Percentiles rank a stretch among this genome's conserved stretches.
These are phyloP conservation scores for Actinia equina DNA, from an alignment of 64 coral and sea anemone genomes.

Conservation along the genomic window DNA sequence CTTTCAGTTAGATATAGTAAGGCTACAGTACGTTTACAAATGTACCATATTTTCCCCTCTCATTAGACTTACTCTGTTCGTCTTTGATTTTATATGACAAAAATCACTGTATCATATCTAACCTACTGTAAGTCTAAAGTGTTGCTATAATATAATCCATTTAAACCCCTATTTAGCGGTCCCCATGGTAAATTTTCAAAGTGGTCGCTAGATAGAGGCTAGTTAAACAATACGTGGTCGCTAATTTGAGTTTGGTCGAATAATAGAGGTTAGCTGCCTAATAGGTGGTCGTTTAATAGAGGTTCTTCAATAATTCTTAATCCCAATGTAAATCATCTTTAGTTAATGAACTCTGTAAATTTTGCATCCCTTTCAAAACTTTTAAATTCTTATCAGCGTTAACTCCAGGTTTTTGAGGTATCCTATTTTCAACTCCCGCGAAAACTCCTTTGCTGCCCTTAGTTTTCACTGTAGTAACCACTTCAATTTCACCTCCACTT, in stretches of 20 bases:
- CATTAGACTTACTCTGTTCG: too few species aligned
- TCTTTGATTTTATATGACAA: too few species aligned
- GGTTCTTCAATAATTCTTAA: neutral
- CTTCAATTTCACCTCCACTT: conserved; percentile 72
- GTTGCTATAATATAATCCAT: too few species aligned
- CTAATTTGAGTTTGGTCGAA: too few species aligned
- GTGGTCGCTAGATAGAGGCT: neutral
- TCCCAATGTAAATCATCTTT: conserved; percentile 98
- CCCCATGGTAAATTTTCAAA: neutral
- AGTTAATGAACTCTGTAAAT: conserved; percentile 76
- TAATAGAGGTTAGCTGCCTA: too few species aligned
- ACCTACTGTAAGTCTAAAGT: too few species aligned
- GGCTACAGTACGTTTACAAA: too few species aligned
- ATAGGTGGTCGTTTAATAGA: too few species aligned
- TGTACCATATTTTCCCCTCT: too few species aligned
- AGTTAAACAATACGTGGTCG: neutral
- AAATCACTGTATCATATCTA: too few species aligned
- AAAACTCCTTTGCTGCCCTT: conserved; percentile 40
- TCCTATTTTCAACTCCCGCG: conserved; percentile 8
- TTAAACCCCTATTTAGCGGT: too few species aligned
- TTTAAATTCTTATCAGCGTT: conserved; percentile 66
- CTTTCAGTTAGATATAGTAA: too few species aligned
- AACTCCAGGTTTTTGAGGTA: neutral
- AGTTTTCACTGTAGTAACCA: conserved; percentile 92
- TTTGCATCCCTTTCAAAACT: conserved; percentile 88